Evolutionary conservation across 2,888 invertebrate genomes (phyloP), one percentile per base, ranked within the genome.

Genomic region (Cremastinae sp.): DNA sequence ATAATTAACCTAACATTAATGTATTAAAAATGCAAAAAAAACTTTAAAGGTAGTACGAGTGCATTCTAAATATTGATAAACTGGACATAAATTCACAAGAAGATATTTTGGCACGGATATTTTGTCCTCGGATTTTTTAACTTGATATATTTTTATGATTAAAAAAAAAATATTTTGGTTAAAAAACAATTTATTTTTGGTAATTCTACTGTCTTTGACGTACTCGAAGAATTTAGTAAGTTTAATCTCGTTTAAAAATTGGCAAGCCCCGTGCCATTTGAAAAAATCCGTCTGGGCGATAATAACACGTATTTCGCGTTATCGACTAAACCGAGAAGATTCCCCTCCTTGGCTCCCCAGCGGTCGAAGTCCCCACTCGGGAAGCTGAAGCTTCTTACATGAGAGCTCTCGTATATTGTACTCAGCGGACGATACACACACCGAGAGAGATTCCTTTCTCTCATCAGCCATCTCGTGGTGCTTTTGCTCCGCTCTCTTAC

Each of bases 341-440:
- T 18, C 20, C 51, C 20, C 18, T 20, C 8, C 12, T 39, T 8
- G 9, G 0, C 10, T 47, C 45, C 61, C 8, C 43, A 0, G 3
- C 18, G 0, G n/a, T 0, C 8, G 9, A n/a, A 16, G 43, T 61
- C 28, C 47, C 8, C 18, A 47, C 28, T 28, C 1, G 20, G 16
- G 37, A n/a, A n/a, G 43, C 71, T n/a, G n/a, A n/a, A n/a, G 8
- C 45, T 61, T 18, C 49, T 28, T 65, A 43, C 51, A 35, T n/a
- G 53, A 35, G 35, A 35, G 12, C 35, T 22, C 28, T 53, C 18
- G 1, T 51, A 12, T 12, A 73, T 64, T 65, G 64, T 69, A 28
- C 45, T 53, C 55, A 53, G 41, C 35, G 61, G 70, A 47, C 49
- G 28, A 22, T 35, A 61, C 62, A 62, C 65, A 61, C 49, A 59